Conservation (phyloP, 2,888 invertebrate genomes). For the Dasypolia templi region DNA sequence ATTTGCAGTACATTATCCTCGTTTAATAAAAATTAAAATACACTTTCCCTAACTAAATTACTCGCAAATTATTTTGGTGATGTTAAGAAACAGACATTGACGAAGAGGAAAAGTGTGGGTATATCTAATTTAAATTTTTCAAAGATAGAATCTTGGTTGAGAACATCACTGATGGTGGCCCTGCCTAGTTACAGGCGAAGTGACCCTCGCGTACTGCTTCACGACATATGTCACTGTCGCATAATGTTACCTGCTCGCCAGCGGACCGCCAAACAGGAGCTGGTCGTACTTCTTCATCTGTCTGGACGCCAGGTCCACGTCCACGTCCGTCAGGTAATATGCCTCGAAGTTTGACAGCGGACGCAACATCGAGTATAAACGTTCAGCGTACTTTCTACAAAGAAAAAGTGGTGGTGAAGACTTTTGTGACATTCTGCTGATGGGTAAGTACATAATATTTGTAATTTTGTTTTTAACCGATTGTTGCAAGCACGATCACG, state of each 20-base stretch:
- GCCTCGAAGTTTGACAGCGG: slow-evolving; percentile 89
- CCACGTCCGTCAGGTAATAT: slow-evolving; percentile 86
- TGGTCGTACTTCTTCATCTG: slow-evolving; percentile 87
- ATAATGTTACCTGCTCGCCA: slow-evolving; percentile 72
- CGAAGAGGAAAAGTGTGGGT: neutral
- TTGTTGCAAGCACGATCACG: neutral
- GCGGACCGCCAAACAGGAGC: slow-evolving; percentile 66
- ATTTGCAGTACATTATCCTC: slow-evolving; percentile 68
- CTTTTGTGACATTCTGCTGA: neutral
- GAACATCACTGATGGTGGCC: neutral
- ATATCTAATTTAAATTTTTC: slow-evolving; percentile 1
- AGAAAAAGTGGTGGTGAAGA: neutral
- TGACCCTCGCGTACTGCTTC: neutral
- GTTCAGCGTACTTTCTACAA: slow-evolving; percentile 89
- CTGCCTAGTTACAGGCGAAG: slow-evolving; percentile 7
- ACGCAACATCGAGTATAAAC: slow-evolving; percentile 89
- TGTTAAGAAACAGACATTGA: neutral
- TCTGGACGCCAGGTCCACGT: slow-evolving; percentile 81
- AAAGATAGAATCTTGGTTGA: neutral
- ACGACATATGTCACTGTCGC: slow-evolving; percentile 8
- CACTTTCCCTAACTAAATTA: slow-evolving; percentile 6
- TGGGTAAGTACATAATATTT: no score
- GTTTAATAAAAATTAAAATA: slow-evolving; percentile 13
- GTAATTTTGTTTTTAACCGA: neutral
- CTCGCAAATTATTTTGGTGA: slow-evolving; percentile 18